phyloP scores from a whole-genome alignment of 30 jellyfish, hydroid and myxozoan species.

The Pseudorhiza aurosa region DNA sequence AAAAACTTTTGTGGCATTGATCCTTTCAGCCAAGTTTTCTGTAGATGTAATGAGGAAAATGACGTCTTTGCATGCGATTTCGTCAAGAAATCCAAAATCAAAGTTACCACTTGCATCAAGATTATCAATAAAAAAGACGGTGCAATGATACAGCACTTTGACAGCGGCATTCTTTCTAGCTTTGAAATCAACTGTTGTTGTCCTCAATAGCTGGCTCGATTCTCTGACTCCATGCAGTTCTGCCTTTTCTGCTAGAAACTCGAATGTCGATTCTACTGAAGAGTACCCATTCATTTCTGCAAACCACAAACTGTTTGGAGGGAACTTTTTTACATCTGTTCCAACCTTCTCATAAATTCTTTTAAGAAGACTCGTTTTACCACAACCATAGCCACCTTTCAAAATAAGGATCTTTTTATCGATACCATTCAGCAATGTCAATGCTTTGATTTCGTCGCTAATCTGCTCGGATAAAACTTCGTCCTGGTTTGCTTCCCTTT shows the following conservation, averaged over 20 bases:
- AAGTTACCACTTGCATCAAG: slow-evolving; percentile 20
- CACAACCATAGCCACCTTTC: slow-evolving; percentile 44
- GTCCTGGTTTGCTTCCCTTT: background rate
- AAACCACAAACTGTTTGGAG: slow-evolving; percentile 5
- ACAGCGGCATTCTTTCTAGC: slow-evolving; percentile 21
- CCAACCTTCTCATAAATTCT: background rate
- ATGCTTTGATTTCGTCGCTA: background rate
- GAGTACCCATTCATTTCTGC: background rate
- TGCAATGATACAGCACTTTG: slow-evolving; percentile 20
- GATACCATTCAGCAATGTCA: background rate
- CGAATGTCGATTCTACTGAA: slow-evolving; percentile 5
- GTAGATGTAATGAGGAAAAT: slow-evolving; percentile 4
- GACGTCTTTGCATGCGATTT: slow-evolving; percentile 12
- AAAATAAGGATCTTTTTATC: slow-evolving; percentile 4
- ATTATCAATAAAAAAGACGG: slow-evolving; percentile 14
- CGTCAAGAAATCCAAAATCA: slow-evolving; percentile 2
- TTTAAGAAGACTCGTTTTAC: slow-evolving; percentile 17
- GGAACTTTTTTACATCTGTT: background rate
- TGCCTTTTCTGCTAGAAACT: slow-evolving; percentile 30
- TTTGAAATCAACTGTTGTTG: background rate
- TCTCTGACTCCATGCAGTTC: slow-evolving; percentile 33
- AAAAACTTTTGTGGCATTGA: background rate
- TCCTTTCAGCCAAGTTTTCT: too few relatives aligned
- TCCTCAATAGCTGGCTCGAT: slow-evolving; percentile 1
- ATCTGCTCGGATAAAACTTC: background rate